phyloP scores from a whole-genome alignment of 2,113 vertebrate species.

The Oncorhynchus gorbuscha region DNA sequence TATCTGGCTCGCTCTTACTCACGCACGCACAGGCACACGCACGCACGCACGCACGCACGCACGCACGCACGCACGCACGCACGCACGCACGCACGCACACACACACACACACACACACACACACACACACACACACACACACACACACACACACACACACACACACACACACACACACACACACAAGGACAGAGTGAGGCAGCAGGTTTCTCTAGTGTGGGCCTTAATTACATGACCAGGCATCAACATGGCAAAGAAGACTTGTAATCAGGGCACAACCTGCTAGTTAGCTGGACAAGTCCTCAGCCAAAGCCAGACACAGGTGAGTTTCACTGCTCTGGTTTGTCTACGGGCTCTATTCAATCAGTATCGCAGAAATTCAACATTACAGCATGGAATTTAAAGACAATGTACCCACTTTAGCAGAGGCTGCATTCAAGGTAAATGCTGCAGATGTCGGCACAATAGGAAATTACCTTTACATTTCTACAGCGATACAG shows the following conservation, averaged over 20 bases:
- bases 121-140: not conserved
- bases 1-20: conserved; percentile 19
- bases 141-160: not conserved
- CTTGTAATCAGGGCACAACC: conserved; percentile 27
- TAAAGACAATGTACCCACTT: too few species aligned
- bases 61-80: not conserved
- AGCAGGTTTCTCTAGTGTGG: not conserved
- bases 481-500: too few species aligned
- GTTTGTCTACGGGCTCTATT: not conserved
- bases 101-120: too few species aligned
- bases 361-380: too few species aligned
- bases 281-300: conserved; percentile 5
- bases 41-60: rapidly evolving
- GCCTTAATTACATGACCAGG: not conserved
- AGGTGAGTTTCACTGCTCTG: conserved; percentile 37
- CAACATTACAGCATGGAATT: too few species aligned
- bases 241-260: conserved; percentile 32
- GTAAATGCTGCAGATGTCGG: too few species aligned
- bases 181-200: conserved; percentile 1
- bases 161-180: not conserved
- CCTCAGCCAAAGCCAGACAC: not conserved
- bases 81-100: not conserved
- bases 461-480: too few species aligned
- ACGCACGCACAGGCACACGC: rapidly evolving
- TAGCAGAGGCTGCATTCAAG: too few species aligned